Percentiles rank a stretch among this genome's conserved stretches.
These are phyloP conservation scores for Brachyopa scutellaris DNA, from an alignment of 2,888 invertebrate genomes.

Conservation along the genomic window DNA sequence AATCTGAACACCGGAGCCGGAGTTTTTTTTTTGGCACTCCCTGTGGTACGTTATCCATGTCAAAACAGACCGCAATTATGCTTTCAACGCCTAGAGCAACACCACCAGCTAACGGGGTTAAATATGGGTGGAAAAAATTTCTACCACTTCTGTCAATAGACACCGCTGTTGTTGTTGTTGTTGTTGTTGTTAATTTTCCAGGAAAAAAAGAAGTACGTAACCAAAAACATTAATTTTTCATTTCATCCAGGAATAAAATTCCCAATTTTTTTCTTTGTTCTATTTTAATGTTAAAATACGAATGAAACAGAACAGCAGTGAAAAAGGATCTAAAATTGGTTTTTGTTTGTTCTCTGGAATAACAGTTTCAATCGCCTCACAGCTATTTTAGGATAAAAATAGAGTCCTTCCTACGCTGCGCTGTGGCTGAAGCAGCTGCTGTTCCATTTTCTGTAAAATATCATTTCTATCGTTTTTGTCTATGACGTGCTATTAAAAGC, in stretches of 20 bases:
- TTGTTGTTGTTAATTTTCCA: slow-evolving; percentile 33
- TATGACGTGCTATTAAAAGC: too few relatives aligned
- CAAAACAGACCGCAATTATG: slow-evolving; percentile 55
- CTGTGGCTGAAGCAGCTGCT: slow-evolving; percentile 34
- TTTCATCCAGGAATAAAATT: too few relatives aligned
- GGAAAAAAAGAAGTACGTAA: slow-evolving; percentile 46
- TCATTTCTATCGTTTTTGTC: not conserved
- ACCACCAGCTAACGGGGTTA: slow-evolving; percentile 32
- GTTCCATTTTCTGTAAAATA: too few relatives aligned
- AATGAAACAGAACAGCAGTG: too few relatives aligned
- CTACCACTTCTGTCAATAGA: slow-evolving; percentile 30
- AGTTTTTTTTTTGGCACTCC: not conserved
- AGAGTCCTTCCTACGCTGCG: not conserved
- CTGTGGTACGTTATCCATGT: slow-evolving; percentile 38
- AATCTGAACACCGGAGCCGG: slow-evolving; percentile 15
- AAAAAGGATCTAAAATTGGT: too few relatives aligned
- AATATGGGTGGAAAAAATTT: slow-evolving; percentile 19
- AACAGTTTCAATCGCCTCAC: slow-evolving; percentile 37
- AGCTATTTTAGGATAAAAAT: slow-evolving; percentile 28
- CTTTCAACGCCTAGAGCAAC: not conserved
- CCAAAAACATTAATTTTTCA: slow-evolving; percentile 63
- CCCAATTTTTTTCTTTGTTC: too few relatives aligned
- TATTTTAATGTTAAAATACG: too few relatives aligned
- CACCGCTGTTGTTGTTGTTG: not conserved
- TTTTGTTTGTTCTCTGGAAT: too few relatives aligned